Evolutionary conservation across 2,888 invertebrate species (phyloP).

Genomic region (Caenorhabditis doughertyi): DNA sequence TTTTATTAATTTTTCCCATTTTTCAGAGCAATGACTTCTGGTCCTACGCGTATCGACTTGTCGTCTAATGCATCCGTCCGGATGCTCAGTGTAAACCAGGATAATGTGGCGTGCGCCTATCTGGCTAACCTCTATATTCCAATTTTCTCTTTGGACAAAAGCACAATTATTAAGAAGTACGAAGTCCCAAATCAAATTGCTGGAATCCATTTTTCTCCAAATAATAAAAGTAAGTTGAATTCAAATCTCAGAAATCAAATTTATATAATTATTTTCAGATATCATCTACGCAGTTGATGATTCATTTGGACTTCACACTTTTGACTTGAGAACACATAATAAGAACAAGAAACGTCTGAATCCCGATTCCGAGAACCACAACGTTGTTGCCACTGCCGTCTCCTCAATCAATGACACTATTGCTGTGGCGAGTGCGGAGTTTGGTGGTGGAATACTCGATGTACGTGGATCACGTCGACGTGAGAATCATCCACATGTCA

Average conservation of each 20-base stretch:
- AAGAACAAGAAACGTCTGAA: conserved; percentile 68
- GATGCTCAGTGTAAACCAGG: conserved; percentile 15
- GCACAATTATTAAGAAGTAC: neutral
- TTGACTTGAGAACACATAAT: conserved; percentile 58
- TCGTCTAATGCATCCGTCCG: conserved; percentile 26
- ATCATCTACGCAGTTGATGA: conserved; percentile 65
- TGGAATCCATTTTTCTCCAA: conserved; percentile 39
- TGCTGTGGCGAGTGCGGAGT: conserved; percentile 66
- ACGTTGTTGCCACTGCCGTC: conserved; percentile 58
- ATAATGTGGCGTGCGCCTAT: conserved; percentile 31
- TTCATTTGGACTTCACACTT: conserved; percentile 67
- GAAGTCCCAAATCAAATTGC: conserved; percentile 52
- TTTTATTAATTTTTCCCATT: too few relatives aligned
- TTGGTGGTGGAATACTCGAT: conserved; percentile 56
- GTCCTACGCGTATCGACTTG: conserved; percentile 19
- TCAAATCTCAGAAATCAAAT: neutral
- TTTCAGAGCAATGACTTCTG: conserved; percentile 43
- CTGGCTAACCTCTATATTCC: conserved; percentile 58
- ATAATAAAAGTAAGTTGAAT: conserved; percentile 29
- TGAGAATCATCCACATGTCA: conserved; percentile 49
- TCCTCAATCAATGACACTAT: conserved; percentile 41
- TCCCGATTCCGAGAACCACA: conserved; percentile 68
- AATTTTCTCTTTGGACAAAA: conserved; percentile 33
- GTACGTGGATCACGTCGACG: conserved; percentile 55
- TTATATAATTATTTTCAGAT: conserved; percentile 21